Percentiles rank a stretch among this genome's conserved stretches.
These are phyloP conservation scores for Mimumesa dahlbomi DNA, from an alignment of 2,888 invertebrate genomes.

Conservation along the genomic window DNA sequence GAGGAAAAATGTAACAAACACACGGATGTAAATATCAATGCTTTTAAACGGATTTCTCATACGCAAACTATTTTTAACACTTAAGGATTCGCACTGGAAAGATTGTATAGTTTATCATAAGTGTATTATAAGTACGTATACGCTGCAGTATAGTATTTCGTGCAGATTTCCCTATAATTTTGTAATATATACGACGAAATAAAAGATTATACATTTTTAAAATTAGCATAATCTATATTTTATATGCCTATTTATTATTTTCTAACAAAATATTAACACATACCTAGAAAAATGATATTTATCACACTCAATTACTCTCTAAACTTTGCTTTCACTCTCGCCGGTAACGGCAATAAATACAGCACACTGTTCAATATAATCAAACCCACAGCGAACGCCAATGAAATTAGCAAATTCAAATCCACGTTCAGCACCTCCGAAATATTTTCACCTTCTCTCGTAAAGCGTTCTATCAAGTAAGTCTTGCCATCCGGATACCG, in stretches of 20 bases:
- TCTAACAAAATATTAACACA: too few species aligned
- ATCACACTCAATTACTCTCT: conserved; percentile 84
- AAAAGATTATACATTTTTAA: conserved; percentile 4
- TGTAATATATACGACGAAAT: conserved; percentile 21
- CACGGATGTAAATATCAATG: neutral
- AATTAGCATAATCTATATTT: too few species aligned
- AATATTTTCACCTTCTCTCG: conserved; percentile 82
- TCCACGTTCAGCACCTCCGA: conserved; percentile 86
- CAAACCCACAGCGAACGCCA: conserved; percentile 91
- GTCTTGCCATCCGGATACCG: conserved; percentile 87
- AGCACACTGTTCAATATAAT: conserved; percentile 91
- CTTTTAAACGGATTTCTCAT: neutral
- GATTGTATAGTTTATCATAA: conserved; percentile 7
- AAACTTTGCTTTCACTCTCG: conserved; percentile 93
- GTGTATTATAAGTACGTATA: conserved; percentile 4
- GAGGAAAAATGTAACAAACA: neutral
- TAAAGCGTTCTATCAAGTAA: conserved; percentile 87
- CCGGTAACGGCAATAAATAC: conserved; percentile 92
- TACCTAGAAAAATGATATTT: neutral
- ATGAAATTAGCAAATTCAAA: conserved; percentile 90
- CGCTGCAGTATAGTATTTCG: neutral
- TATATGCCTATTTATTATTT: too few species aligned
- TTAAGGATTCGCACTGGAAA: neutral
- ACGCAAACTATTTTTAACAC: neutral
- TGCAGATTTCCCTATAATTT: conserved; percentile 22